These are phyloP conservation scores for Anoplopoma fimbria DNA, from an alignment of 2,113 vertebrate species.

Conservation along the genomic window DNA sequence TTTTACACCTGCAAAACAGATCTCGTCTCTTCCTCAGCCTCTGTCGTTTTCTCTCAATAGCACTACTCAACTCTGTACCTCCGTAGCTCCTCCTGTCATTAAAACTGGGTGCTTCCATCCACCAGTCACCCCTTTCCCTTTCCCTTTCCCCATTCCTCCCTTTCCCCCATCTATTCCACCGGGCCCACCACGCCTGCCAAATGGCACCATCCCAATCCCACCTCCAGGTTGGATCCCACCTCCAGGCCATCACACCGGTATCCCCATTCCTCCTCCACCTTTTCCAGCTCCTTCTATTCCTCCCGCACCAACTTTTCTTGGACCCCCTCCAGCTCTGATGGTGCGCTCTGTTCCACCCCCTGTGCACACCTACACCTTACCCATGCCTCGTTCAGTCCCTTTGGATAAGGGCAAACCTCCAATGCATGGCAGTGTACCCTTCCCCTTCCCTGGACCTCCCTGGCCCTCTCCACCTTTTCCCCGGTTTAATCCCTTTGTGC, in stretches of 20 bases:
- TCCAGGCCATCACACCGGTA: constrained; percentile 6
- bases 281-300: constrained; percentile 54
- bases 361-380: constrained; percentile 81
- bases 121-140: constrained; percentile 36
- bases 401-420: constrained; percentile 86
- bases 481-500: constrained; percentile 91
- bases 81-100: constrained; percentile 26
- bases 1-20: constrained; percentile 73
- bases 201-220: constrained; percentile 74
- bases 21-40: constrained; percentile 3
- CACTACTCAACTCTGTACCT: neutral
- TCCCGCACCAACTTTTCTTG: constrained; percentile 56
- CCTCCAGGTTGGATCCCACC: constrained; percentile 75
- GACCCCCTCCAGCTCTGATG: constrained; percentile 65
- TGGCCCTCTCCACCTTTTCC: constrained; percentile 86
- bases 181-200: constrained; percentile 65
- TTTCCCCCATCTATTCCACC: constrained; percentile 61
- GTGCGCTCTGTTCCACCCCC: constrained; percentile 81
- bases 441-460: constrained; percentile 79
- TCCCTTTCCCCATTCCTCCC: constrained; percentile 55
- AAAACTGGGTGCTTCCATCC: constrained; percentile 12
- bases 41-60: constrained; percentile 10
- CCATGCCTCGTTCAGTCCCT: constrained; percentile 81
- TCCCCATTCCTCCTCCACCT: constrained; percentile 54
- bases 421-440: constrained; percentile 67